These are phyloP conservation scores for Teinopalpus imperialis DNA, from an alignment of 2,888 invertebrate genomes.

Conservation along the genomic window DNA sequence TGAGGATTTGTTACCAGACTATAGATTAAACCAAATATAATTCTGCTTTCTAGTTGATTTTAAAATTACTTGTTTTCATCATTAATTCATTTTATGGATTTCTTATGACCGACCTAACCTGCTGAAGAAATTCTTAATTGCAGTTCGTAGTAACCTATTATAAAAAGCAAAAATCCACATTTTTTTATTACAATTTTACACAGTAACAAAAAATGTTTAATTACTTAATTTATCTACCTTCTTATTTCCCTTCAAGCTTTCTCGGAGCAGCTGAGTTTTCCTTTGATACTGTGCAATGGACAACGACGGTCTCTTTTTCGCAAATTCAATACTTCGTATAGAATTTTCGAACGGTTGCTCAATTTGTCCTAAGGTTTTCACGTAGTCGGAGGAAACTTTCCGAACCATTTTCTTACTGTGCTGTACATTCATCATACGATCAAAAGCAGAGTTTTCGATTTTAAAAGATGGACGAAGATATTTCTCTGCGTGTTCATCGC, in stretches of 20 bases:
- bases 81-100: too few species aligned
- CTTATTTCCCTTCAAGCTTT: conserved; percentile 33
- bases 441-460: conserved; percentile 39
- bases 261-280: conserved; percentile 47
- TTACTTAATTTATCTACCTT: too few species aligned
- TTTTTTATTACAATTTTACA: too few species aligned
- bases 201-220: too few species aligned
- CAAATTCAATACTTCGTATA: conserved; percentile 55
- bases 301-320: conserved; percentile 54
- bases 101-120: too few species aligned
- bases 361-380: conserved; percentile 54
- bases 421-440: conserved; percentile 51
- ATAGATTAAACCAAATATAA: too few species aligned
- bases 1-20: too few species aligned
- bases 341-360: conserved; percentile 45
- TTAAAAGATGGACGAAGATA: conserved; percentile 38
- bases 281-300: conserved; percentile 53
- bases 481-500: conserved; percentile 38
- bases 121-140: too few species aligned
- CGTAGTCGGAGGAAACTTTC: conserved; percentile 66
- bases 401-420: conserved; percentile 50
- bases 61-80: too few species aligned
- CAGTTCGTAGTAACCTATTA: too few species aligned
- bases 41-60: too few species aligned
- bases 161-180: too few species aligned